Evolutionary conservation across 1,140 invertebrate species (phyloP), one percentile per base, ranked within the genome.

Genomic region (Plectrocnemia conspersa): DNA sequence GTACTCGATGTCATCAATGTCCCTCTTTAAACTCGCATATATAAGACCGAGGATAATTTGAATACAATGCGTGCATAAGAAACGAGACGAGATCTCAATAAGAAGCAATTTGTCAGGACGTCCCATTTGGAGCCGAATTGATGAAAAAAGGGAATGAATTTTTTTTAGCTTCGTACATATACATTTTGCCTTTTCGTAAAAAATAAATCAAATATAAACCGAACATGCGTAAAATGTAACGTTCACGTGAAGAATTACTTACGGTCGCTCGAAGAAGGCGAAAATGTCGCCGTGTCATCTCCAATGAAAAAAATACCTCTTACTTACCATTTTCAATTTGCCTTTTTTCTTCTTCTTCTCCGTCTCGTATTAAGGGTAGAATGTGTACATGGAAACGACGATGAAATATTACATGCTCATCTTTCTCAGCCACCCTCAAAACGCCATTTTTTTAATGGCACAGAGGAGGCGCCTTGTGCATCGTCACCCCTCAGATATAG

Each of bases 391-490:
- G 54, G 59, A 27, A 49, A 57, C 36, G 45, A 52, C 54, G 54
- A 61, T 61, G 55, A 61, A 61, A 61, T 61, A 61, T 61, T 61
- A 61, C 59, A 61, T 61, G 59, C 58, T 58, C 59, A 58, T 58
- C 54, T 61, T 54, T 58, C 52, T 52, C 49, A 46, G 25, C 40
- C n/a, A 24, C 38, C 36, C 50, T n/a, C n/a, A n/a, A n/a, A n/a
- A n/a, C n/a, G n/a, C n/a, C n/a, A n/a, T n/a, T n/a, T n/a, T n/a
- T n/a, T n/a, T n/a, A n/a, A n/a, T n/a, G n/a, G n/a, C n/a, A n/a
- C n/a, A n/a, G n/a, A n/a, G n/a, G n/a, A n/a, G n/a, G n/a, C n/a
- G n/a, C n/a, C n/a, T n/a, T n/a, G n/a, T n/a, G n/a, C n/a, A n/a
- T n/a, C n/a, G n/a, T n/a, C n/a, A n/a, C n/a, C n/a, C n/a, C n/a